phyloP scores from a whole-genome alignment of 2,888 invertebrate genomes.

The Sipha maydis region DNA sequence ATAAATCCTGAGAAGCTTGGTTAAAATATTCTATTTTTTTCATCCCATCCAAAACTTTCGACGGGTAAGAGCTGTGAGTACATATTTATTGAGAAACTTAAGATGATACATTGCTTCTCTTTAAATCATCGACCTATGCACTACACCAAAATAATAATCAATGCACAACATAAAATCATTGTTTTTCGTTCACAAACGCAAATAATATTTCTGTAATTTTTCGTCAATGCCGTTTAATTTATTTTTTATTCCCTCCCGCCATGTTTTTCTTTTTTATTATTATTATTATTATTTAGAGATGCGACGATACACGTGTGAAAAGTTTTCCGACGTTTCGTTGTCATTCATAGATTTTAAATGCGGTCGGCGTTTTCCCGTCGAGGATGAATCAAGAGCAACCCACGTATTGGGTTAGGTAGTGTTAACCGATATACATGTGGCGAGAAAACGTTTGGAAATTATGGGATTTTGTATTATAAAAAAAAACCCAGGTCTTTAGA shows the following conservation, averaged over 20 bases:
- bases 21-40: background rate
- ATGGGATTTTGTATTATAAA: background rate
- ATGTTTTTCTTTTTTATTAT: background rate
- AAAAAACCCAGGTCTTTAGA: background rate
- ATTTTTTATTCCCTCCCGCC: background rate
- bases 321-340: background rate
- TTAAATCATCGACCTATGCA: background rate
- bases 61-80: background rate
- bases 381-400: background rate
- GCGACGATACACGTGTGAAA: background rate
- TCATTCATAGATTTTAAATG: background rate
- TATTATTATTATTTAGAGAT: background rate
- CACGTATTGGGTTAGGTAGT: background rate
- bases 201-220: background rate
- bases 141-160: background rate
- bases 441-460: background rate
- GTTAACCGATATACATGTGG: background rate
- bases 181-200: background rate
- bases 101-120: background rate
- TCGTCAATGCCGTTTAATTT: background rate
- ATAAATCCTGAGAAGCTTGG: constrained; percentile 11
- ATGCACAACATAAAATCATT: background rate
- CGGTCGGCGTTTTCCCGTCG: background rate
- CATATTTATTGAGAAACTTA: constrained; percentile 1
- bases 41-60: background rate